Evolutionary conservation across 2,113 vertebrate genomes (phyloP), one percentile per base, ranked within the genome.

Genomic region (Channa argus): DNA sequence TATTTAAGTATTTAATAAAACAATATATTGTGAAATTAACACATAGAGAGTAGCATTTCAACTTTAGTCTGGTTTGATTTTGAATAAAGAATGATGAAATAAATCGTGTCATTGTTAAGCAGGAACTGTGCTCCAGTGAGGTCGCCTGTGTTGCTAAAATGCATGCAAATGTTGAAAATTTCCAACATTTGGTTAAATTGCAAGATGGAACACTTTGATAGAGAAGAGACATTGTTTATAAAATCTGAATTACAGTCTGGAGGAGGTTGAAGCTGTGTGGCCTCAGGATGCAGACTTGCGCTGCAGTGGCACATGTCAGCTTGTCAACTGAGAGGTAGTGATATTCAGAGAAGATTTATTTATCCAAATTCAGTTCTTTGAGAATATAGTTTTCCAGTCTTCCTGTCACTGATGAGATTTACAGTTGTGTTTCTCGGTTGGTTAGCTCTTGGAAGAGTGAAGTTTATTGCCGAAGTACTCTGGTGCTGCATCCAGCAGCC

Each of bases 401-500:
- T 38, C 14, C 10, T 49, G 50, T 59, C 64, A n/a, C 61, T 77
- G 24, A 24, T 24, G 24, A 24, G 24, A 24, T 24, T 24, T 24
- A 24, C 24, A 36, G 43, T 4, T 55, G 24, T 1, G 50, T 47
- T 51, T 56, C 60, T 65, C 61, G 11, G 2, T 33, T n/a, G 58
- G 89, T 74, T 94, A 96, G 92, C 70, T 94, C 82, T 91, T 94
- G 77, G 77, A 45, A 0, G 73, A 47, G 13, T 88, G 94, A n/a
- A 98, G 93, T 64, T 94, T 98, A 77, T 94, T 94, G 59, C 95
- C 89, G 81, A 98, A 99, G 78, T 96, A 96, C 0, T 98, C 95
- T 0, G 98, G 97, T 0, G 97, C 97, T 0, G 97, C 96, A 0
- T 98, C 96, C 0, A 95, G 93, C 8, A 99, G 95, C 98, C 97